Base-by-base conservation (phyloP, 1,140 invertebrate genomes). In the Saccostrea echinata region DNA sequence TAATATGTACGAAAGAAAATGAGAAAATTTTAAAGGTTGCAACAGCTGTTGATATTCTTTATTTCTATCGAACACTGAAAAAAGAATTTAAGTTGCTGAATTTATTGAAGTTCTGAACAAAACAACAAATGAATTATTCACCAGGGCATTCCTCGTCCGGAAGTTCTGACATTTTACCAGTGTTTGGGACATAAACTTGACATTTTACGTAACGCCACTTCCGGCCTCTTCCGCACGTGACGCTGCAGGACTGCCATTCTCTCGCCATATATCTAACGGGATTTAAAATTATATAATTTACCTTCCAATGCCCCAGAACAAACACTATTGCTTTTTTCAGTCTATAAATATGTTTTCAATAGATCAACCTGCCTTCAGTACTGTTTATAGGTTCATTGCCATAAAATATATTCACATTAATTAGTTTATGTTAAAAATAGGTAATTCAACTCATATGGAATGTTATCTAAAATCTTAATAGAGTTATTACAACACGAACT, bases 231-330 rank as follows among this genome's bases (percentile, higher is more conserved):
- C 98, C 98, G 94, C 98, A 99, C 0, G 97, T 97, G 0, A 97
- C 97, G 91, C 97, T 98, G 95, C 98, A 99, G 4, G 97, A 96
- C 11, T 97, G 97, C 98, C 98, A 99, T 85, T 97, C 97, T n/a
- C 97, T 97, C 4, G 96, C 96, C 30, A 97, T 96, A 93, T 97
- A 97, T 91, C 97, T 97, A 91, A 3, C 18, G 24, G n/a, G 18
- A 55, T 27, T 21, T 11, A 52, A 43, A 2, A 83, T n/a, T 12
- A 83, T 53, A 33, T 9, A 55, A 30, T 13, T 68, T 11, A 13
- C 27, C 33, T 76, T 33, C 68, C 4, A 27, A 68, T 24, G n/a
- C 64, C n/a, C 8, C 12, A 24, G n/a, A 24, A 27, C 27, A 24
- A 68, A n/a, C n/a, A 24, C n/a, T 27, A 11, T 9, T 80, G 13